These are phyloP conservation scores for Perdita meconis DNA, from an alignment of 2,888 invertebrate species.

Conservation along the genomic window DNA sequence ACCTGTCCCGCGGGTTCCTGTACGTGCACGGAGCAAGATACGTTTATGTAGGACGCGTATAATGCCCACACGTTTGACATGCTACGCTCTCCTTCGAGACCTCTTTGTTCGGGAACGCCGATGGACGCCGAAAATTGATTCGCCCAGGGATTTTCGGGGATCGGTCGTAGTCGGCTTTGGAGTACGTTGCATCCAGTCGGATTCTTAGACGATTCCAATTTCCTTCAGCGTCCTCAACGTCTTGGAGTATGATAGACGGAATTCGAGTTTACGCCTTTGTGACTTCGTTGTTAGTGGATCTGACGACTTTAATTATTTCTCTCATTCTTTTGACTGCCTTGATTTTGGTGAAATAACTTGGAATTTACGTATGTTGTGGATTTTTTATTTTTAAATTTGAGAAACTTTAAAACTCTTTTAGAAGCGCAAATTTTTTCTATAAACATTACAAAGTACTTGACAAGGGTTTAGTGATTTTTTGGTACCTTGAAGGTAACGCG, in stretches of 20 bases:
- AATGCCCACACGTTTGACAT: conserved; percentile 69
- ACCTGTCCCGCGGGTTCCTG: conserved; percentile 57
- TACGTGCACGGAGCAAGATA: conserved; percentile 29
- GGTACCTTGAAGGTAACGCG: too few species aligned
- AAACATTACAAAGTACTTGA: too few species aligned
- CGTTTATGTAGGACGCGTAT: conserved; percentile 64
- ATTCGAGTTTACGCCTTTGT: neutral
- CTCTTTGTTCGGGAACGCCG: conserved; percentile 10
- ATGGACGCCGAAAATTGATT: conserved; percentile 1
- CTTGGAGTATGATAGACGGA: neutral
- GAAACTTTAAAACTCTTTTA: too few species aligned
- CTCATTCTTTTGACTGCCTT: too few species aligned
- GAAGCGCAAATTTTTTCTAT: too few species aligned
- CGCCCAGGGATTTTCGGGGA: neutral
- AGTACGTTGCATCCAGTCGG: neutral
- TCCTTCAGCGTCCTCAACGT: neutral
- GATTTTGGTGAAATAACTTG: too few species aligned
- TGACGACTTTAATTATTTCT: too few species aligned
- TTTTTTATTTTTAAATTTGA: too few species aligned
- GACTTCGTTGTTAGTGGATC: neutral
- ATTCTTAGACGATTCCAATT: neutral
- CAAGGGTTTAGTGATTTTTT: too few species aligned
- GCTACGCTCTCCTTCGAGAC: conserved; percentile 49
- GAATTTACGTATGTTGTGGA: too few species aligned
- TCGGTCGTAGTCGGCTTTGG: neutral